Conservation (phyloP, 2,113 vertebrate species). For the Megalops atlanticus region DNA sequence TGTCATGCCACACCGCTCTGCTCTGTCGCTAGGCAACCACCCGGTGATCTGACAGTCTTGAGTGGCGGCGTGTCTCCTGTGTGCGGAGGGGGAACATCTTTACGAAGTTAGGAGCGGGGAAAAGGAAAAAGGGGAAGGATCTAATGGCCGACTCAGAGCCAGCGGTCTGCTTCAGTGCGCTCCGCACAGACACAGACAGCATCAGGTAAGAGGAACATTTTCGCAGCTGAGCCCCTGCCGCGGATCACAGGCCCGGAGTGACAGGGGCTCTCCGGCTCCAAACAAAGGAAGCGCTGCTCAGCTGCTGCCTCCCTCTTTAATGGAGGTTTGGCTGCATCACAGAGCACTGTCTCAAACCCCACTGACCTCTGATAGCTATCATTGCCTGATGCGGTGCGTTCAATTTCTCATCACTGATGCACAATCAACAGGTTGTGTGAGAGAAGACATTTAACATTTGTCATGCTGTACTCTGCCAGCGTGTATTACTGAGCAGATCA, state of each 20-base stretch:
- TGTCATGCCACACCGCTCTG: background rate
- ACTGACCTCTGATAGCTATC: no score
- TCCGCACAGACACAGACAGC: background rate
- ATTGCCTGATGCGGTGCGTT: no score
- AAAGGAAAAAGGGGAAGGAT: background rate
- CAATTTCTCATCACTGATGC: no score
- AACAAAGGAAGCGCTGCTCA: background rate
- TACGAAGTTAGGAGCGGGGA: background rate
- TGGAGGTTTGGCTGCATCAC: no score
- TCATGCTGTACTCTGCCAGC: no score
- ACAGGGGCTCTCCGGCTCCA: background rate
- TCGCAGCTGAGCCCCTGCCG: background rate
- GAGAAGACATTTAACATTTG: no score
- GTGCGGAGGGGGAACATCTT: background rate
- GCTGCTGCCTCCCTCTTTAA: background rate
- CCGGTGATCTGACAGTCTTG: background rate
- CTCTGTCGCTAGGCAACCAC: constrained; percentile 12
- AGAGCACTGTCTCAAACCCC: no score
- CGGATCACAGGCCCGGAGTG: background rate
- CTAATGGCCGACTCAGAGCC: background rate
- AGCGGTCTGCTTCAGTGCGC: background rate
- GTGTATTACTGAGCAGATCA: no score
- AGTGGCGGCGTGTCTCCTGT: background rate
- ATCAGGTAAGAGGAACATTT: background rate
- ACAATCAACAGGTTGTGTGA: no score